Evolutionary conservation across 2,888 invertebrate genomes (phyloP), one percentile per base, ranked within the genome.

Genomic region (Dasypogon diadema): DNA sequence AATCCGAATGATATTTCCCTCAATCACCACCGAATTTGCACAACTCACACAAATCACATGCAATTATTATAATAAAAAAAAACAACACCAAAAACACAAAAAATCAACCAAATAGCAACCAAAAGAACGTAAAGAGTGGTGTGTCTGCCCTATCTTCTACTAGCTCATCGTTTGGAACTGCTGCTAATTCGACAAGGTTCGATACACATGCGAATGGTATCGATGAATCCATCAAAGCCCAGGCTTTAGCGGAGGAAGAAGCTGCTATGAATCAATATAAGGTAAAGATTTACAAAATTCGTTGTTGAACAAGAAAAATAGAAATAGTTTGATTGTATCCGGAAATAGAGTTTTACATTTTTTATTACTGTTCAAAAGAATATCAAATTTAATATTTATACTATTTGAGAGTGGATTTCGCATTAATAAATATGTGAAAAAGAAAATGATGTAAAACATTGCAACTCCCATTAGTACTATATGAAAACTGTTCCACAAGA

Each of bases 241-340:
- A 95, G 85, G 95, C 93, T 46, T 87, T 99, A 77, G 98, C 98
- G 26, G 98, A 99, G 84, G 99, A 99, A 85, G 97, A 98, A 85
- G 96, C 96, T 24, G 95, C 95, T 75, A 93, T 99, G 90, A 97
- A 95, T 87, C 95, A 96, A 87, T 95, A 97, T 85, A 98, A 97
- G 92, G 98, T 96, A 85, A 82, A 81, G 79, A 37, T 73, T 34
- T 14, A 12, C 5, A 16, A n/a, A n/a, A n/a, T n/a, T n/a, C n/a
- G n/a, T n/a, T n/a, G n/a, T n/a, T n/a, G n/a, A n/a, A n/a, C n/a
- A n/a, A n/a, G n/a, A n/a, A n/a, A n/a, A n/a, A n/a, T n/a, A n/a
- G n/a, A n/a, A n/a, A n/a, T n/a, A n/a, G n/a, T n/a, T n/a, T n/a
- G n/a, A n/a, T n/a, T n/a, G n/a, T n/a, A n/a, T n/a, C n/a, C n/a